Percentiles rank a stretch among this genome's conserved stretches.
Conservation (phyloP, 1,140 invertebrate species). For the Pinna nobilis region DNA sequence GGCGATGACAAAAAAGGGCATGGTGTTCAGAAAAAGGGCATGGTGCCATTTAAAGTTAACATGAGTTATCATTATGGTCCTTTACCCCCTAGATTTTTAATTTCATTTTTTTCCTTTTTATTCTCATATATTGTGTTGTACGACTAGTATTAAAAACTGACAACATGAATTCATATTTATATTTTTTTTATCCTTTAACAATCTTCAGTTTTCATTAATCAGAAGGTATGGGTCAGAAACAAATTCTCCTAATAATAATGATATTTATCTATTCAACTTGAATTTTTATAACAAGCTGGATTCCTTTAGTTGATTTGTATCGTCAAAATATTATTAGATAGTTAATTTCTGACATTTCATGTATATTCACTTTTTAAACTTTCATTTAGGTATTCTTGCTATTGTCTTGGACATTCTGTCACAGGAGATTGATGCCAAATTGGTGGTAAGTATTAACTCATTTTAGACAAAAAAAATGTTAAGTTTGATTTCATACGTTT, state of each 20-base stretch:
- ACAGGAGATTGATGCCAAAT: conserved; percentile 68
- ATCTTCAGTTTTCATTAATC: conserved; percentile 74
- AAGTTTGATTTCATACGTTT: not conserved
- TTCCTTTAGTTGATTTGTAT: not conserved
- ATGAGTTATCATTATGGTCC: not conserved
- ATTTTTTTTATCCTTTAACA: no score
- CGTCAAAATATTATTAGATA: no score
- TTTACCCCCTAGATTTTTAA: not conserved
- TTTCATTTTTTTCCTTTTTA: not conserved
- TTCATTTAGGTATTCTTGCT: conserved; percentile 63
- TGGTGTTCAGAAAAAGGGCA: no score
- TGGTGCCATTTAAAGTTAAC: no score
- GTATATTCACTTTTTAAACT: no score
- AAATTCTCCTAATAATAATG: no score
- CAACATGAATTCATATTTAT: no score
- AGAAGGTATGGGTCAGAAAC: conserved; percentile 73
- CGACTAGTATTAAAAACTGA: no score
- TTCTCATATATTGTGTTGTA: conserved; percentile 67
- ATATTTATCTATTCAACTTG: no score
- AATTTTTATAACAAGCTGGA: not conserved
- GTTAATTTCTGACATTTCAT: no score
- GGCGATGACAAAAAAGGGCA: not conserved
- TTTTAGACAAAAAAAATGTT: no score
- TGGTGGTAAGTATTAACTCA: conserved; percentile 60
- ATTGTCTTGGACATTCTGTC: conserved; percentile 70